Base-by-base conservation (phyloP, 37 sponge, comb jelly and placozoan species). In the Lycopodina hypogea region DNA sequence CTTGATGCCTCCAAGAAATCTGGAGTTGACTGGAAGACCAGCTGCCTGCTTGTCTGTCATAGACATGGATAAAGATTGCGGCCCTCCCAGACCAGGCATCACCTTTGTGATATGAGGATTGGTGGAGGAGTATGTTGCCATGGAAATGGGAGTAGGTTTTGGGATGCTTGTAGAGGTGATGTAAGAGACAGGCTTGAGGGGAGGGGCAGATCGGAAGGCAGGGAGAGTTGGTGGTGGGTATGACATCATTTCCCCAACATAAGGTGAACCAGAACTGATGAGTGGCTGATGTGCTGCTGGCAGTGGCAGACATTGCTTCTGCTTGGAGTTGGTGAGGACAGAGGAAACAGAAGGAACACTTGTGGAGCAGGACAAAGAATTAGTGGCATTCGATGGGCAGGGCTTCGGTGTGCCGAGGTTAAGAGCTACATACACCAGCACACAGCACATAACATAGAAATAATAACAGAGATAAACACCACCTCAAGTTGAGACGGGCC, bases 331-430 rank as follows among this genome's bases (percentile, higher is more conserved):
- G 18, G 79, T 22, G 42, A 40, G 71, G 48, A 26, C 23, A 1
- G 75, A 32, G 15, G 78, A 65, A 34, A 11, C 32, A 58, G 26
- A 3, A 51, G 72, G 22, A 9, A 29, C 26, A 18, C n/a, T 42
- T 6, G 52, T 21, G 33, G 56, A 19, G 12, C 23, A 22, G 45
- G 75, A 19, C 2, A 21, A 3, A 55, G 75, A 32, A 21, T 11
- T 26, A 18, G 35, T 41, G 64, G 14, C 24, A 12, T 11, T 42
- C 48, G 48, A 38, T 1, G 39, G 4, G 58, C 45, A 23, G 21
- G 55, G 74, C 65, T 74, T 83, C 7, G 85, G 85, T 17, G 41
- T 58, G 39, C 85, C 85, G 1, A 84, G 78, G 42, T 84, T 84
- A 14, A 84, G 72, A n/a, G 85, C 85, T 84, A 52, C 1, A 55